Evolutionary conservation across 2,113 vertebrate species (phyloP), one percentile per base, ranked within the genome.

Genomic region (Lucifuga dentata): DNA sequence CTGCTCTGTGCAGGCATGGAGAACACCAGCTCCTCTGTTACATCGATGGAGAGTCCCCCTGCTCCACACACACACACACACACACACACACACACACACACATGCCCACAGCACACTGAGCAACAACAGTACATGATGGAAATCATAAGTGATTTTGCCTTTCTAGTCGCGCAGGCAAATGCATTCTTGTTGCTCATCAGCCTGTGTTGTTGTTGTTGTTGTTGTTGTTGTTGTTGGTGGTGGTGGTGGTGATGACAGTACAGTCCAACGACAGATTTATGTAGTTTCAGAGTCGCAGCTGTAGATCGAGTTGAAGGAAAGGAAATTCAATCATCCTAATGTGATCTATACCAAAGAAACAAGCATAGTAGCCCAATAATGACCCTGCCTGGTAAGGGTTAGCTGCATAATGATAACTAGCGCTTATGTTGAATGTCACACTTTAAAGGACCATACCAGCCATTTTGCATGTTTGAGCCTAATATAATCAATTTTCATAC

Each of bases 1-100:
- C 68, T 72, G 51, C 65, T 78, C 21, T 32, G 40, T 43, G 76
- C 74, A 80, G 13, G 67, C 80, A 50, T 53, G 57, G 70, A 82
- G 80, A 82, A 62, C 68, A 78, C 68, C 71, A 76, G 63, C 78
- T 68, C 73, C 68, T 80, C 78, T 76, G 77, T 80, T 80, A 69
- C 75, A 79, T 20, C 55, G 36, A 77, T 60, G 69, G 29, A 75
- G 71, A 68, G 15, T 56, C 65, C 44, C 80, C 67, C 85, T 70
- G 65, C 76, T 24, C 51, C 29, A 11, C 70, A 52, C 38, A 62
- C 21, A 21, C 19, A 12, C 17, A 49, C 32, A 48, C 48, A 45
- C 13, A 19, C 35, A 50, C 57, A 45, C 65, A 3, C 43, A 53
- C 16, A 53, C 48, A 46, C 17, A 11, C 44, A 46, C 44, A 46